Evolutionary conservation across 2,797 vertebrate species (phyloP), one percentile per base, ranked within the genome.

Genomic region (Bradypodion ventrale): DNA sequence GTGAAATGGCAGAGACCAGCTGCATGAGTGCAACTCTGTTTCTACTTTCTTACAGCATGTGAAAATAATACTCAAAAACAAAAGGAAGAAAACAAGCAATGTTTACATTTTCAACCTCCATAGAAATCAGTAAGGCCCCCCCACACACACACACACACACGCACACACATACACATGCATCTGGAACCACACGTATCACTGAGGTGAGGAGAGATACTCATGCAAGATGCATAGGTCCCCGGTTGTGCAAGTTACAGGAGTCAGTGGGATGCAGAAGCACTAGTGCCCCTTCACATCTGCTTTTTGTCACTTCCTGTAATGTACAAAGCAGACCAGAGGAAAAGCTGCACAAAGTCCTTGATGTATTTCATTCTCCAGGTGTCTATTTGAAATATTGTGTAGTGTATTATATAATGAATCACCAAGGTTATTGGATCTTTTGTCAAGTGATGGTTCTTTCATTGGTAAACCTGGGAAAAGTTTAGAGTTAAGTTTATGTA

Each of bases 401-500:
- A 62, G 12, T 40, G 13, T 49, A 29, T 0, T 88, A 2, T 84
- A n/a, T 91, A 80, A 89, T 56, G 52, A 49, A 84, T 90, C 75
- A 74, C 37, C 37, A 78, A 46, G 52, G 29, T 88, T 82, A 87
- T 60, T 44, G 90, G 75, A 37, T 77, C 75, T 88, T 76, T 75
- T 89, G 35, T 84, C n/a, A 86, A 73, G 46, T 75, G 74, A 83
- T 79, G 56, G 77, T 44, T 63, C 27, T 1, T 42, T 62, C 3
- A 32, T 89, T 88, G 72, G 27, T 86, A 88, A 90, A 80, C 10
- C 37, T 73, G 65, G 12, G 35, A 75, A 85, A 81, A 49, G 52
- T 52, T 87, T 87, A 89, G 84, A 82, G 7, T 5, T 49, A 89
- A 87, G 49, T 77, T 82, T 88, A 15, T 62, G 0, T 69, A 52